These are phyloP conservation scores for Andrena minutula DNA, from an alignment of 2,888 invertebrate species.

Conservation along the genomic window DNA sequence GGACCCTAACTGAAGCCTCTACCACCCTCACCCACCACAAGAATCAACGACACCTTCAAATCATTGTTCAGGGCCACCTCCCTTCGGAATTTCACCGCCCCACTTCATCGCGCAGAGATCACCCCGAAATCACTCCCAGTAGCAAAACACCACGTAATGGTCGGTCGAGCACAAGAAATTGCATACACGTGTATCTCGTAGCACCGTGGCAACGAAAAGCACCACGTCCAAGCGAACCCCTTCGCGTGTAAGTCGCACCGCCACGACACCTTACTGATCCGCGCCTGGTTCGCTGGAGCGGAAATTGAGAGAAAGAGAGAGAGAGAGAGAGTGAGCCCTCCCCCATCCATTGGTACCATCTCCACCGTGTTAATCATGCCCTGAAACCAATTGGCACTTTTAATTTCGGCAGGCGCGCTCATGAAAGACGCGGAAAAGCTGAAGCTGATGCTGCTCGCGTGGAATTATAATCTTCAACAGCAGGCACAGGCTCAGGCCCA, in stretches of 20 bases:
- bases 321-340: neutral
- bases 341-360: constrained; percentile 20
- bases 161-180: neutral
- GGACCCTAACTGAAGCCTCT: too few relatives aligned
- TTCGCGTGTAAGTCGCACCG: neutral
- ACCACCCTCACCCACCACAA: too few relatives aligned
- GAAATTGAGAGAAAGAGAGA: constrained; percentile 5
- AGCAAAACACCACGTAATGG: neutral
- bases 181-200: neutral
- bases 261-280: neutral
- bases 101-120: too few relatives aligned
- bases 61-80: neutral
- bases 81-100: neutral
- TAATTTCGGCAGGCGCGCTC: constrained; percentile 85
- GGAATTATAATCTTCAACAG: constrained; percentile 93
- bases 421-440: constrained; percentile 95
- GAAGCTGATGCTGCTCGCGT: constrained; percentile 95
- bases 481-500: constrained; percentile 82
- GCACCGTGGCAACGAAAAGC: neutral
- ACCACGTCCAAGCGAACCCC: constrained; percentile 12
- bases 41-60: too few relatives aligned
- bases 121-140: too few relatives aligned
- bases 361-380: constrained; percentile 53
- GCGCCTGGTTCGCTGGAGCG: neutral
- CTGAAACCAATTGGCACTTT: constrained; percentile 78